Percentiles rank a stretch among this genome's conserved stretches.
These are phyloP conservation scores for Anguilla megastoma DNA, from an alignment of 2,797 vertebrate genomes.

Conservation along the genomic window DNA sequence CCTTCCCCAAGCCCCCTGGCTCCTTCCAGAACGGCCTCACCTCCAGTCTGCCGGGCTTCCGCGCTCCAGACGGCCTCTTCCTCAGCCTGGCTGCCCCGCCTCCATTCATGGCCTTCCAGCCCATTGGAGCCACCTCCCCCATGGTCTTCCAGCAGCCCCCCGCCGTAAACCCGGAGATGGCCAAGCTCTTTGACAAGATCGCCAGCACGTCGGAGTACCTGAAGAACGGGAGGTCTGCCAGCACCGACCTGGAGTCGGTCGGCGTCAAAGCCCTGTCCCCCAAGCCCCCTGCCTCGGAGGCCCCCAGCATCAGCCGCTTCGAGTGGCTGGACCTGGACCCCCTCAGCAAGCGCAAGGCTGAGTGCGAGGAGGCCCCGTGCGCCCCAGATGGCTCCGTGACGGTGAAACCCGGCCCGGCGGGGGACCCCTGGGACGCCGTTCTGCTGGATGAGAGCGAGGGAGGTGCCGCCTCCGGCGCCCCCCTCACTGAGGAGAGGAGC, in stretches of 20 bases:
- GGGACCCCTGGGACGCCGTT: constrained; percentile 97
- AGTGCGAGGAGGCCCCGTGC: constrained; percentile 66
- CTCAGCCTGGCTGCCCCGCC: constrained; percentile 74
- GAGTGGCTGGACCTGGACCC: constrained; percentile 98
- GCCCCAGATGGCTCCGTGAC: constrained; percentile 38
- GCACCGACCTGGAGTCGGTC: constrained; percentile 73
- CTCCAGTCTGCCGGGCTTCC: constrained; percentile 72
- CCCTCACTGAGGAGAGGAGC: constrained; percentile 67
- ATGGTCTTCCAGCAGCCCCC: constrained; percentile 78
- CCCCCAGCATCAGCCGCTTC: constrained; percentile 78
- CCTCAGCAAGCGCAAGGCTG: constrained; percentile 84
- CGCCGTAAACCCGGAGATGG: constrained; percentile 86
- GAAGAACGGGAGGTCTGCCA: constrained; percentile 84
- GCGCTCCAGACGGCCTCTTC: constrained; percentile 68
- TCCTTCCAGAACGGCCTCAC: constrained; percentile 89
- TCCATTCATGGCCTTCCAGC: constrained; percentile 80
- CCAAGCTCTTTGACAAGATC: constrained; percentile 94
- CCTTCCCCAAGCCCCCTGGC: constrained; percentile 80
- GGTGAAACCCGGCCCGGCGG: constrained; percentile 59
- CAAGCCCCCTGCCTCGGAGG: constrained; percentile 67
- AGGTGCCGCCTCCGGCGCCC: constrained; percentile 50
- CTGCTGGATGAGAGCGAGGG: constrained; percentile 80
- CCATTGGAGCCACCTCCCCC: constrained; percentile 72
- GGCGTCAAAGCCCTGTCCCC: constrained; percentile 72
- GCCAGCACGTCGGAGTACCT: constrained; percentile 94